phyloP scores from a whole-genome alignment of 2,797 vertebrate genomes.

The Selene dorsalis region DNA sequence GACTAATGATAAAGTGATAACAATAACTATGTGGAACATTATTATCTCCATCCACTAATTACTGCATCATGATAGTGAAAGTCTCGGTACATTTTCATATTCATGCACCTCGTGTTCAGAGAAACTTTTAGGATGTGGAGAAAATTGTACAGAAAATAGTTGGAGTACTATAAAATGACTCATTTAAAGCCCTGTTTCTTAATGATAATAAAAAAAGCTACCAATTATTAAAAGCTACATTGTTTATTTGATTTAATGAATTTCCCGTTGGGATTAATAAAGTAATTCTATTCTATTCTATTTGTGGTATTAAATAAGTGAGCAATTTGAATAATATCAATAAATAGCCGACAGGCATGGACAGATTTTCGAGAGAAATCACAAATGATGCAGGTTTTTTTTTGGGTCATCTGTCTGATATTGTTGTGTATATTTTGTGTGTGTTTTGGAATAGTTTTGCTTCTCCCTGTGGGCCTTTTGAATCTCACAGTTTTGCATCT shows the following conservation, averaged over 20 bases:
- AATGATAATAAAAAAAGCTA: background rate
- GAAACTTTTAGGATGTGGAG: background rate
- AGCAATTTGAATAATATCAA: background rate
- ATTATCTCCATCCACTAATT: conserved; percentile 50
- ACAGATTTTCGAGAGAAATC: too few relatives aligned
- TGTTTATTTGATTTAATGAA: too few relatives aligned
- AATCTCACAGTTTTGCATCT: background rate
- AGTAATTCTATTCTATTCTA: too few relatives aligned
- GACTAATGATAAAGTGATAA: conserved; percentile 34
- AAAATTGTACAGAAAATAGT: background rate
- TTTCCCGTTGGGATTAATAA: too few relatives aligned
- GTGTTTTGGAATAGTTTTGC: too few relatives aligned
- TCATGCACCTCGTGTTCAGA: background rate
- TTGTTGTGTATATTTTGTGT: background rate
- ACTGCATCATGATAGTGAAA: background rate
- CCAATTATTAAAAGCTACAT: background rate
- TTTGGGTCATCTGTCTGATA: background rate
- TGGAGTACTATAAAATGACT: background rate
- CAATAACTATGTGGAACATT: conserved; percentile 5
- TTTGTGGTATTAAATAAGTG: background rate
- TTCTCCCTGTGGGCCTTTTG: background rate
- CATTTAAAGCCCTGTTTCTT: background rate
- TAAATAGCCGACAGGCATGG: background rate
- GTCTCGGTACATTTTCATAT: background rate
- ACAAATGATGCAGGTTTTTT: too few relatives aligned